Evolutionary conservation across 2,113 vertebrate genomes (phyloP), one percentile per base, ranked within the genome.

Genomic region (Sander lucioperca): DNA sequence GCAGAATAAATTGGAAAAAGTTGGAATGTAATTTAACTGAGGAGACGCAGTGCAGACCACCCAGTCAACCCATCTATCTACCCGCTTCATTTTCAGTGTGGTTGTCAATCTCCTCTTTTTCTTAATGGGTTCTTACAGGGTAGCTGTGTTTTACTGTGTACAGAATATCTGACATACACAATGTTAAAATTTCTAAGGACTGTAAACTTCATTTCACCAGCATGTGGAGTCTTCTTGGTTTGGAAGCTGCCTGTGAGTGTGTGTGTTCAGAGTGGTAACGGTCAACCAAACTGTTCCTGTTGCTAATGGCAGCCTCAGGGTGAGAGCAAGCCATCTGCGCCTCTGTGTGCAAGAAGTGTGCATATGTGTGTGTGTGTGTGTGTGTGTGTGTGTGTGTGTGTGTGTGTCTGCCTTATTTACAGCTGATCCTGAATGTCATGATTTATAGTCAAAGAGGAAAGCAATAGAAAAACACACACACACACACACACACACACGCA

Each of bases 241-340:
- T 3, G 4, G 39, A 19, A 25, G 13, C 57, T 48, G 68, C 5
- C 2, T 43, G 43, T 53, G 73, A 45, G 59, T 64, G 21, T 51
- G 59, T 54, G 21, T 39, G 59, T 47, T n/a, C 45, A 27, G 23
- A 53, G 53, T 15, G 2, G 62, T 72, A 69, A 72, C 48, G 36
- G 75, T 76, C 74, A 79, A 63, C 71, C 66, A 54, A 64, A 83
- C 53, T 73, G 66, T 82, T 88, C 70, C 57, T 81, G 87, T 81
- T 76, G 78, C 70, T 89, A 67, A 84, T 75, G 77, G 73, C 74
- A 58, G 81, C 84, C 80, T 78, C 64, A 0, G 70, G 77, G 64
- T 66, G 65, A 82, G 74, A 79, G 78, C 19, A 51, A 43, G 57
- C 82, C 85, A 89, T 84, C 85, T 87, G 82, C n/a, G 67, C 67